A percentile compares a stretch with the other conserved stretches of the same genome.
These are phyloP conservation scores for Mungos mungo DNA, from an alignment of 2,113 vertebrate species.

Conservation along the genomic window DNA sequence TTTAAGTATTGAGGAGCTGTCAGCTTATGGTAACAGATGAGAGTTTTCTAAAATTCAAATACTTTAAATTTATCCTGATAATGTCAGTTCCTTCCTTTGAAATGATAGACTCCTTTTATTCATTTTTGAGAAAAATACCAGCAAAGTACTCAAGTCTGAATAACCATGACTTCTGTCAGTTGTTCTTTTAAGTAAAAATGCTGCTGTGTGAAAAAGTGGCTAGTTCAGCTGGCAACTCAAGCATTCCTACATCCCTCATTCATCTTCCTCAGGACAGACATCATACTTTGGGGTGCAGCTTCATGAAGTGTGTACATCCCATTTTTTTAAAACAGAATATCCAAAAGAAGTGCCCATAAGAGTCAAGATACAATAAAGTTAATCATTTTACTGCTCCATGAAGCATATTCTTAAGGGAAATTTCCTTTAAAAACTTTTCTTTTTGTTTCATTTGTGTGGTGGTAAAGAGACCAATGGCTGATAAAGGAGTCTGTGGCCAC, in stretches of 20 bases:
- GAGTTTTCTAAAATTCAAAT: background rate
- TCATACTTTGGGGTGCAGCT: background rate
- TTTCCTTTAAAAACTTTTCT: background rate
- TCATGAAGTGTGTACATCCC: background rate
- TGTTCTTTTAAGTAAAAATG: background rate
- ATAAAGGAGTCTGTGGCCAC: background rate
- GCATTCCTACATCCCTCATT: background rate
- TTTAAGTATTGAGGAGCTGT: background rate
- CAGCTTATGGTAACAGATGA: background rate
- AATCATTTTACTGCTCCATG: background rate
- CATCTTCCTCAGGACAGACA: background rate
- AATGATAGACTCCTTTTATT: background rate
- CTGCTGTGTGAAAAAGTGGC: background rate
- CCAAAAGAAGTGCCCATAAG: background rate
- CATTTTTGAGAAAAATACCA: background rate
- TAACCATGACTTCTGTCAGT: background rate
- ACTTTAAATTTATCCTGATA: background rate
- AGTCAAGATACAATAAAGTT: background rate
- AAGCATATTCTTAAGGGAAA: background rate
- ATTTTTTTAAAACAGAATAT: background rate
- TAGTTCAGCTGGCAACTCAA: conserved; percentile 51
- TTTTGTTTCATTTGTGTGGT: background rate
- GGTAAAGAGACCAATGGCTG: accelerated
- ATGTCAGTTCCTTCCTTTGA: background rate
- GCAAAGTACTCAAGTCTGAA: background rate